Base-by-base conservation (phyloP, 2,797 vertebrate genomes). In the Phaenicophaeus curvirostris region DNA sequence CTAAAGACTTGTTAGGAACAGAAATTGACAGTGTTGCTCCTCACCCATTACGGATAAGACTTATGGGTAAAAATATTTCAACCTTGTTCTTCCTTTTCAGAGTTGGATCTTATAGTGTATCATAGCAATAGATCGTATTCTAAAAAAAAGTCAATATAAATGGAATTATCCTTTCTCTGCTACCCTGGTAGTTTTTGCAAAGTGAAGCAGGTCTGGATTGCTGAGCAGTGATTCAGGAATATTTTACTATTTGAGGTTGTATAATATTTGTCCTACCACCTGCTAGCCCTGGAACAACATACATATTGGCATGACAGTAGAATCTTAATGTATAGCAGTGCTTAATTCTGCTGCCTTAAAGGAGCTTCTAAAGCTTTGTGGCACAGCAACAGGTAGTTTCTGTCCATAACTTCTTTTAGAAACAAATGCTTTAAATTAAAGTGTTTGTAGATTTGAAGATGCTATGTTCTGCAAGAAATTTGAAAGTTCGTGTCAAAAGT, bases 41-140 rank as follows among this genome's bases (percentile, higher is more conserved):
- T 91, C 98, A 98, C 69, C 98, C 98, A 63, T 98, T 99, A 87
- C 98, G 98, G 85, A 98, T 99, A 95, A 98, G 99, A 96, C 98
- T 99, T 96, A 99, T 99, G 99, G 99, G 99, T 99, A 99, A 98
- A 98, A 96, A 72, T 73, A 75, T 51, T 82, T 86, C 17, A 72
- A 80, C 85, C n/a, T 44, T 10, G 11, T 86, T 90, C 89, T 95
- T 95, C 41, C 11, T 54, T 94, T 96, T 58, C 54, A 65, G 31
- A 86, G 7, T 61, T 85, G 53, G 35, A 41, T 75, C 23, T 90
- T 57, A 9, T 0, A 30, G 7, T 50, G 5, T 61, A 61, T 55
- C 31, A 46, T 37, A 85, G 54, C 55, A 95, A 28, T 13, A 84
- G 19, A 42, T 28, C 0, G 1, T 55, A 24, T 7, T 39, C 59